Evolutionary conservation across 1,140 invertebrate species (phyloP), one percentile per base, ranked within the genome.

Genomic region (Drosophila malerkotliana): DNA sequence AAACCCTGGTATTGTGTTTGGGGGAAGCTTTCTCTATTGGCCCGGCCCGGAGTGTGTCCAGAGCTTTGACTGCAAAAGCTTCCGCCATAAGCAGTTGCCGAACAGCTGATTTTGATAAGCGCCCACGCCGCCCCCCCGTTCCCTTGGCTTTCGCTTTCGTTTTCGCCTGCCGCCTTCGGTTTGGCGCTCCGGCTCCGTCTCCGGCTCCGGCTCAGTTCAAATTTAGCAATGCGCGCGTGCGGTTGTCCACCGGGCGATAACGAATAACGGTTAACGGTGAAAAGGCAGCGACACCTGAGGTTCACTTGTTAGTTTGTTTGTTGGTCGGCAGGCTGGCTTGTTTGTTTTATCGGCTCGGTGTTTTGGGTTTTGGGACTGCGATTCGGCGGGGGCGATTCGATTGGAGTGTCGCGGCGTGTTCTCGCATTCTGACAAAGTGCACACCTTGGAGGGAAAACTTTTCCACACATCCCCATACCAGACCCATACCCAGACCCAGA

Each of bases 141-240:
- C 44, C 39, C 41, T n/a, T 49, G 1, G 48, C 21, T 34, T 24
- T 48, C 15, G 58, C 45, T 48, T 37, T 64, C 21, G 64, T 48
- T n/a, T 24, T 9, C 44, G 52, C 37, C 32, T 48, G 58, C 64
- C 45, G 34, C 41, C 47, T 18, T 77, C 49, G 53, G 56, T 76
- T 69, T 77, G 72, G 63, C 74, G 74, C 79, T 55, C 45, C 55
- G 52, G 49, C 21, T 44, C 83, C 88, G 83, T 88, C 79, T 55
- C 45, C 55, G 52, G 49, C 79, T 55, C 45, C 55, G 52, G 49
- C 21, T 44, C 83, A 87, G 83, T 87, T 87, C 83, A 77, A 83
- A 88, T 73, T 73, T 72, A 68, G 76, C 79, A 62, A 63, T 63
- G 72, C 75, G 79, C 83, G 83, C 76, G 83, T 87, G 63, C 79